Base-by-base conservation (phyloP, 2,113 vertebrate species). In the Oryzias melastigma region DNA sequence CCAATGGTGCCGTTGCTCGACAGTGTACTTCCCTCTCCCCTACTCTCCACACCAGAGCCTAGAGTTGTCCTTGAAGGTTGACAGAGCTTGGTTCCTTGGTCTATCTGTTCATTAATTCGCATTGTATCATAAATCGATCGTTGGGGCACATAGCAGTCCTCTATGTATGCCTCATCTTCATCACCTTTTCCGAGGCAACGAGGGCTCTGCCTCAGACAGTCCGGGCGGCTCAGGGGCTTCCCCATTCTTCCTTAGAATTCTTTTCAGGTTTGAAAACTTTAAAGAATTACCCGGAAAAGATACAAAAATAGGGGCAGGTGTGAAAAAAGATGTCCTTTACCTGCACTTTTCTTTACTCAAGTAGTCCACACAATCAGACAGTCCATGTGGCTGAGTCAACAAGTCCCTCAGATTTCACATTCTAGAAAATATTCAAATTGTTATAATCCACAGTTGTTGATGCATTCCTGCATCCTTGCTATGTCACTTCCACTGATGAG, bases 121-220 rank as follows among this genome's bases (percentile, higher is more conserved):
- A 99, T 98, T 0, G 98, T 99, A 77, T 99, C 98, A 16, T 99
- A 99, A 42, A 99, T 98, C 15, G 98, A 99, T 40, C 97, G 85
- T 89, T 99, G 97, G n/a, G 97, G 97, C 63, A 99, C 96, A 56
- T 99, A 99, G 83, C 97, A 99, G 68, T 99, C 97, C 78, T 99
- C 97, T 60, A 99, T 99, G 79, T 99, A 99, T 0, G 95, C 95
- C 66, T 99, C 97, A 50, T 99, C 97, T 50, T 99, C 97, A 24
- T 99, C 96, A 1, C 94, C 94, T 84, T 99, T 98, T 52, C 96
- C 95, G 68, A 99, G 91, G 83, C 97, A 99, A 42, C 94, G 91
- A 54, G 94, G 95, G 83, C 96, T 98, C 89, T 95, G 94, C 86
- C 96, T 93, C 88, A 99, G 90, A 92, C 97, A 99, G 90, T 99